Conservation (phyloP, 1,140 invertebrate species). For the Penaeus japonicus region DNA sequence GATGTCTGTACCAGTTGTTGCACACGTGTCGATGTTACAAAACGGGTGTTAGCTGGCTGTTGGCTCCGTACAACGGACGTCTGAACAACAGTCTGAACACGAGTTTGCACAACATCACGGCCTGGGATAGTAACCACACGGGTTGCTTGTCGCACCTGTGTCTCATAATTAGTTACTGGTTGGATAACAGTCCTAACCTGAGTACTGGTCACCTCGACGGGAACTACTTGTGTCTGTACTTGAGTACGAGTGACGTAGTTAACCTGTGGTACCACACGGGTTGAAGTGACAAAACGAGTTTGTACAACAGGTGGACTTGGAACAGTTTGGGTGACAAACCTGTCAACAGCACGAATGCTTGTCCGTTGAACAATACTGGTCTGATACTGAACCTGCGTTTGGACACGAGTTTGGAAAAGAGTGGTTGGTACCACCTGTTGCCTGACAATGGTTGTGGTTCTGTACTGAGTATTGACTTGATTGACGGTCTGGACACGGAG, state of each 20-base stretch:
- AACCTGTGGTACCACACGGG: neutral
- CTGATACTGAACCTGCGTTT: neutral
- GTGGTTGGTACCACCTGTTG: neutral
- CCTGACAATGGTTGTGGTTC: neutral
- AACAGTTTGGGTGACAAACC: neutral
- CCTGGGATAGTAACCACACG: neutral
- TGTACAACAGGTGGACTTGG: neutral
- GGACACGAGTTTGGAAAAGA: neutral
- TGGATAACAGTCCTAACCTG: neutral
- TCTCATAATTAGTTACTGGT: neutral
- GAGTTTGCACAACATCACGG: neutral
- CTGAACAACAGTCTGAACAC: neutral
- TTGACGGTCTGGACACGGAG: neutral
- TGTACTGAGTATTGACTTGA: neutral
- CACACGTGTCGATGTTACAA: neutral
- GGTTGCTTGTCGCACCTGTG: neutral
- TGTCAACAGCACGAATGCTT: neutral
- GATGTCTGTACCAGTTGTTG: neutral
- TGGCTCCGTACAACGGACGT: neutral
- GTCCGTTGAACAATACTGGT: neutral
- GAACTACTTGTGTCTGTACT: neutral
- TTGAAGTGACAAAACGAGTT: neutral
- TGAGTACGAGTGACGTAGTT: neutral
- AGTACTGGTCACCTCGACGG: neutral
- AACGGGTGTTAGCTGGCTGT: neutral